phyloP scores from a whole-genome alignment of 1,140 invertebrate genomes.

The Macrotrachela quadricornifera region DNA sequence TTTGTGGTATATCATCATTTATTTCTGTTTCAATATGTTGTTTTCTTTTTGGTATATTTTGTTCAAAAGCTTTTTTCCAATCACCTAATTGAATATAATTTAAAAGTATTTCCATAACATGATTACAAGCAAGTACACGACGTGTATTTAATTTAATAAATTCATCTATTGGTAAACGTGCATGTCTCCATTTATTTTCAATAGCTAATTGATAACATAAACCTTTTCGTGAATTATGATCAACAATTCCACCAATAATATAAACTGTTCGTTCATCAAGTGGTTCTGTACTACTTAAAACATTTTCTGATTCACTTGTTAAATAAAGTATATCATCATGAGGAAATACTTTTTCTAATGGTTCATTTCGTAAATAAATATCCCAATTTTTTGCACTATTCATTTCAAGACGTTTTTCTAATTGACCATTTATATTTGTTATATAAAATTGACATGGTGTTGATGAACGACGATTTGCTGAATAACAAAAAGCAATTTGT shows the following conservation, averaged over 20 bases:
- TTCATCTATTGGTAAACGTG: conserved; percentile 63
- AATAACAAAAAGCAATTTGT: conserved; percentile 76
- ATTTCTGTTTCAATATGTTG: neutral
- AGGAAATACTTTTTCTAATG: conserved; percentile 46
- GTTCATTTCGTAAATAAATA: conserved; percentile 46
- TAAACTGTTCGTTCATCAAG: conserved; percentile 54
- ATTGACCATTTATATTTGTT: conserved; percentile 50
- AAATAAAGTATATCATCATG: conserved; percentile 66
- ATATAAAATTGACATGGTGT: conserved; percentile 63
- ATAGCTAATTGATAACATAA: conserved; percentile 57
- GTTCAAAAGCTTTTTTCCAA: conserved; percentile 5
- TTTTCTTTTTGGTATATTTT: conserved; percentile 7
- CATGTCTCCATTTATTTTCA: conserved; percentile 56
- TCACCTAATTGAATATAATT: conserved; percentile 4
- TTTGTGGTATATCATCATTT: neutral
- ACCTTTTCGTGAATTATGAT: conserved; percentile 50
- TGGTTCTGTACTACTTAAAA: conserved; percentile 33
- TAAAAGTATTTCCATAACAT: conserved; percentile 41
- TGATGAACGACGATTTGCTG: conserved; percentile 56
- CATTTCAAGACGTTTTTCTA: conserved; percentile 45
- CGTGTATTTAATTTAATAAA: conserved; percentile 74
- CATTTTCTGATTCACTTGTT: conserved; percentile 74
- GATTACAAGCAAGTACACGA: conserved; percentile 82
- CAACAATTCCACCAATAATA: conserved; percentile 88
- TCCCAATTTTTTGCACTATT: conserved; percentile 69